Conservation (phyloP, 2,888 invertebrate species). For the Anodontia alba region DNA sequence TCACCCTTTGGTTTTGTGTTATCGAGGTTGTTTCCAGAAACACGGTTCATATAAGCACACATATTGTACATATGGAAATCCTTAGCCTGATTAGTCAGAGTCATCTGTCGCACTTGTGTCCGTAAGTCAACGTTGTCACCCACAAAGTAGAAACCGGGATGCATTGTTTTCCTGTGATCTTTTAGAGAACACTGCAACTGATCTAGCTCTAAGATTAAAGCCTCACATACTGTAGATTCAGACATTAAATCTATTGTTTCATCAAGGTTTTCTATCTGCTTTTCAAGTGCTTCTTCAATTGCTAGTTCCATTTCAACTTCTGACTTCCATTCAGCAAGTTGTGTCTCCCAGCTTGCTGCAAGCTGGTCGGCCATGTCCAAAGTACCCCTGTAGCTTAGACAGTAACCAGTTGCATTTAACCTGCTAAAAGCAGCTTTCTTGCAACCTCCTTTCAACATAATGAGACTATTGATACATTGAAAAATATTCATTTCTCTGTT, state of each 20-base stretch:
- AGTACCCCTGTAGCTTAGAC: conserved; percentile 27
- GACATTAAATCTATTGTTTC: conserved; percentile 24
- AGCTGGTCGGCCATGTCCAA: conserved; percentile 25
- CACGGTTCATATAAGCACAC: conserved; percentile 42
- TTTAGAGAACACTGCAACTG: conserved; percentile 12
- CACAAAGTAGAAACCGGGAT: conserved; percentile 53
- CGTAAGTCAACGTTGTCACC: conserved; percentile 55
- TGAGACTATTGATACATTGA: conserved; percentile 24
- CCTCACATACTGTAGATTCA: neutral
- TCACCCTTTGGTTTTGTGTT: conserved; percentile 28
- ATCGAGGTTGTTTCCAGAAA: conserved; percentile 40
- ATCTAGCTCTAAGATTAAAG: conserved; percentile 14
- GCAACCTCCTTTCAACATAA: conserved; percentile 15
- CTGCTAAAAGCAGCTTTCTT: conserved; percentile 41
- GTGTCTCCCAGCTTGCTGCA: conserved; percentile 8
- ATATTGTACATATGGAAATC: conserved; percentile 49
- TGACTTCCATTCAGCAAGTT: neutral
- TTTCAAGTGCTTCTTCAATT: neutral
- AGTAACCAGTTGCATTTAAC: conserved; percentile 35
- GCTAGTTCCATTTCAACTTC: neutral
- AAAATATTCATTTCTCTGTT: conserved; percentile 34
- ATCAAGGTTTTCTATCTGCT: conserved; percentile 16
- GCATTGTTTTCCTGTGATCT: conserved; percentile 34
- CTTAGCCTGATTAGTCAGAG: conserved; percentile 34
- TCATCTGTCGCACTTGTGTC: conserved; percentile 48